Conservation (phyloP, 2,888 invertebrate genomes). For the Acheta domesticus region DNA sequence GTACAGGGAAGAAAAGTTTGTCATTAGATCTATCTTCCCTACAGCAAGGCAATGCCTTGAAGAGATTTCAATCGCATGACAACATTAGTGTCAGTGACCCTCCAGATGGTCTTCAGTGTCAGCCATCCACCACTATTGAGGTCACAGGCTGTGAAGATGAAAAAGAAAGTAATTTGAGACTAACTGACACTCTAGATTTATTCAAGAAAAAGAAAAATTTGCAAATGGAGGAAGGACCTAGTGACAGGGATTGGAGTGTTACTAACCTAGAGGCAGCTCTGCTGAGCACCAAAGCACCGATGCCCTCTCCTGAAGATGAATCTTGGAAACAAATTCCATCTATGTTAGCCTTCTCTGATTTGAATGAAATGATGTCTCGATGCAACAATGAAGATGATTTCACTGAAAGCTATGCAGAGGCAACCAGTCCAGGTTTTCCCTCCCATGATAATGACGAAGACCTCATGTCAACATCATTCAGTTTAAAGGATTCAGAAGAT, state of each 20-base stretch:
- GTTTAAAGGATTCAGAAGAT: conserved; percentile 45
- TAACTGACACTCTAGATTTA: conserved; percentile 3
- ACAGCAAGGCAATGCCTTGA: neutral
- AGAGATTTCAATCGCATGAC: too few relatives aligned
- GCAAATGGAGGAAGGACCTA: neutral
- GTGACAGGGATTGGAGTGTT: conserved; percentile 29
- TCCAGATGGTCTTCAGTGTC: neutral
- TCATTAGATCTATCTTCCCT: neutral
- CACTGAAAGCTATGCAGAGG: neutral
- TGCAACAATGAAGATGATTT: conserved; percentile 22
- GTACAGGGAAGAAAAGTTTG: neutral
- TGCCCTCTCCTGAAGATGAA: conserved; percentile 49
- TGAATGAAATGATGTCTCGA: conserved; percentile 35
- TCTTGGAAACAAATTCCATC: conserved; percentile 48
- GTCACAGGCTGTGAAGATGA: neutral
- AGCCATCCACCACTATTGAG: neutral
- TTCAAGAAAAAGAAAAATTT: conserved; percentile 12
- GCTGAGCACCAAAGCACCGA: conserved; percentile 42
- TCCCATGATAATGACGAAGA: conserved; percentile 37
- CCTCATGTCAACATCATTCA: conserved; percentile 50
- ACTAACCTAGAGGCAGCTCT: conserved; percentile 28
- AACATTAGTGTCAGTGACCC: too few relatives aligned
- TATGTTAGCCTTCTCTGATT: conserved; percentile 40
- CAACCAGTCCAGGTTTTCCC: neutral
- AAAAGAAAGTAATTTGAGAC: neutral